phyloP scores from a whole-genome alignment of 1,140 invertebrate genomes.

The Holcopasites calliopsidis region DNA sequence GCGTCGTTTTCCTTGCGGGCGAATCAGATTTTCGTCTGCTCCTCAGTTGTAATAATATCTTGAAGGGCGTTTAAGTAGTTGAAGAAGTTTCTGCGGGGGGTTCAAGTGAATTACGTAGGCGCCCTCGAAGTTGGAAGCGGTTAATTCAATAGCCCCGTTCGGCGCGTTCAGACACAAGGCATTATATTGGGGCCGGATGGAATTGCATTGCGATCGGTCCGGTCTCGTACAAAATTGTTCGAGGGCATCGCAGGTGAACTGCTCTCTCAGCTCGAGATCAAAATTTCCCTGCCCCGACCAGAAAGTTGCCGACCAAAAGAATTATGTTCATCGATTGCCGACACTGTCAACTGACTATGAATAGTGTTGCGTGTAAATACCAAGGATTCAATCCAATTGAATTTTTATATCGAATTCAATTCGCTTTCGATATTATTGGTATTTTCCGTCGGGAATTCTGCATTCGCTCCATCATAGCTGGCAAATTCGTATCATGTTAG shows the following conservation, averaged over 20 bases:
- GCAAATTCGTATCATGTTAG: too few relatives aligned
- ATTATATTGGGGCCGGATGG: conserved; percentile 4
- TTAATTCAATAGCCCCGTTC: conserved; percentile 53
- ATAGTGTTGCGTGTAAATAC: too few relatives aligned
- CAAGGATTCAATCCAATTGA: too few relatives aligned
- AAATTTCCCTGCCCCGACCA: background rate
- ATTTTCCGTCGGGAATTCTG: background rate
- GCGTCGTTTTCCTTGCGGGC: background rate
- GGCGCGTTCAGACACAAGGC: conserved; percentile 21
- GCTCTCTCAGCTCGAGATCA: conserved; percentile 17
- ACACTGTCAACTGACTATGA: too few relatives aligned
- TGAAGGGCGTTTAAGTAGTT: conserved; percentile 24
- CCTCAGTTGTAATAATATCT: background rate
- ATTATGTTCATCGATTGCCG: background rate
- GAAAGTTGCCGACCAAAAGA: background rate
- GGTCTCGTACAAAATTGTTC: conserved; percentile 7
- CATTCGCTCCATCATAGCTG: too few relatives aligned
- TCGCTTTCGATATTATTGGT: background rate
- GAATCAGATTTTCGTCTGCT: background rate
- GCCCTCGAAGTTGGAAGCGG: conserved; percentile 48
- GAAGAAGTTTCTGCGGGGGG: conserved; percentile 35
- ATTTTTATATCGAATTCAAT: background rate
- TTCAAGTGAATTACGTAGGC: conserved; percentile 42
- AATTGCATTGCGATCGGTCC: conserved; percentile 20
- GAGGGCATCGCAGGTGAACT: too few relatives aligned